phyloP scores from a whole-genome alignment of 2,888 invertebrate genomes.

The Dastarcus helophoroides region DNA sequence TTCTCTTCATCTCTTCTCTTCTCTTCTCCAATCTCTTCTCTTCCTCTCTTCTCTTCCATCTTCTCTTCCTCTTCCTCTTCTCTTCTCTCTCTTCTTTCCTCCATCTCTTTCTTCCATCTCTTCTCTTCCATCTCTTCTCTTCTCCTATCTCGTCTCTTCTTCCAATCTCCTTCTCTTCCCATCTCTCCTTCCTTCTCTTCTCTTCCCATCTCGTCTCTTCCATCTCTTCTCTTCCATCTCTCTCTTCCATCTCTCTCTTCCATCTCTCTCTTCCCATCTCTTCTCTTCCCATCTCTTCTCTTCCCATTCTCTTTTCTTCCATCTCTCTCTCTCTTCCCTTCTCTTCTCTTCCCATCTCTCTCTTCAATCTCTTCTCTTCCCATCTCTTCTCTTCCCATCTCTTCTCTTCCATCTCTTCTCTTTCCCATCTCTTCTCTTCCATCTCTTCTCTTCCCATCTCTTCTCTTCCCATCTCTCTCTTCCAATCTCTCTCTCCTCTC shows the following conservation, averaged over 20 bases:
- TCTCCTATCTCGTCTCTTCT: constrained; percentile 12
- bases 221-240: too few relatives aligned
- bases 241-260: too few relatives aligned
- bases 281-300: constrained; percentile 10
- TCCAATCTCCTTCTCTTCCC: constrained; percentile 12
- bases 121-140: constrained; percentile 6
- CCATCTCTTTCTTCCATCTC: too few relatives aligned
- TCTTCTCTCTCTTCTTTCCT: constrained; percentile 8
- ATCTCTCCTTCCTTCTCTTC: constrained; percentile 16
- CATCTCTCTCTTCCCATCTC: too few relatives aligned
- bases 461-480: too few relatives aligned
- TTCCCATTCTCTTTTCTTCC: too few relatives aligned
- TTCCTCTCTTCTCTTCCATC: constrained; percentile 2
- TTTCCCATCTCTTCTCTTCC: too few relatives aligned
- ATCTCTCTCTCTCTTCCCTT: constrained; percentile 10
- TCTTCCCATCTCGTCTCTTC: too few relatives aligned
- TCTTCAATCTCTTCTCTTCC: too few relatives aligned
- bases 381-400: constrained; percentile 3
- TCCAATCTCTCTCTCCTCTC: too few relatives aligned
- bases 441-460: constrained; percentile 1
- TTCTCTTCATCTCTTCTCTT: too few relatives aligned
- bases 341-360: too few relatives aligned
- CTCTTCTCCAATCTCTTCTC: neutral
- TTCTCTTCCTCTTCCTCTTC: constrained; percentile 6
- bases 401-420: neutral